Evolutionary conservation across 2,888 invertebrate species (phyloP).

Genomic region (Diplolepis rosae): DNA sequence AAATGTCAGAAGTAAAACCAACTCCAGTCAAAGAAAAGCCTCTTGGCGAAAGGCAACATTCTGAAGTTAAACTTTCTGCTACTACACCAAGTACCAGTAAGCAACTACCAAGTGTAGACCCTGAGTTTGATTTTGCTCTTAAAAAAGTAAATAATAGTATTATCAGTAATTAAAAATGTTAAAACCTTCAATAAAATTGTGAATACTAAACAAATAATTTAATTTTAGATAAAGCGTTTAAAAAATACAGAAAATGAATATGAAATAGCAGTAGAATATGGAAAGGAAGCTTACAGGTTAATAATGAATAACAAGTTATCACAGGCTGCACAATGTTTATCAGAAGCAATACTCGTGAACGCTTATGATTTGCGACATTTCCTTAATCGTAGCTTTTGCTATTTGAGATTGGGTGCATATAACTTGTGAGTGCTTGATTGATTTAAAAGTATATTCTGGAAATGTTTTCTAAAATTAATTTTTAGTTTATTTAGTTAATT

Average conservation of each 20-base stretch:
- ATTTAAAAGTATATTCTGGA: background rate
- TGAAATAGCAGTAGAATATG: slow-evolving; percentile 14
- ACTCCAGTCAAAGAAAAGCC: background rate
- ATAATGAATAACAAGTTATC: slow-evolving; percentile 33
- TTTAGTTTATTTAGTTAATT: background rate
- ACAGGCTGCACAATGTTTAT: slow-evolving; percentile 32
- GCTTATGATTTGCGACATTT: slow-evolving; percentile 44
- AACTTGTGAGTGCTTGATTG: slow-evolving; percentile 33
- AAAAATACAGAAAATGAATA: background rate
- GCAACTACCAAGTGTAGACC: background rate
- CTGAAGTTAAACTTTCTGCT: background rate
- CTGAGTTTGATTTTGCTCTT: background rate
- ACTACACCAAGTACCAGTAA: background rate
- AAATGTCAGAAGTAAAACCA: background rate
- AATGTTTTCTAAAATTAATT: background rate
- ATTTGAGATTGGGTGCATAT: slow-evolving; percentile 39
- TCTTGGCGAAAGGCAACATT: background rate
- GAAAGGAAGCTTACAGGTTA: slow-evolving; percentile 34
- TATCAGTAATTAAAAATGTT: background rate
- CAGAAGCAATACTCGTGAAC: slow-evolving; percentile 36
- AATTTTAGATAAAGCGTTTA: background rate
- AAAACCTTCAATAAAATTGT: background rate
- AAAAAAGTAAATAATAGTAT: background rate
- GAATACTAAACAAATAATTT: background rate
- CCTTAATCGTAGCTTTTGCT: slow-evolving; percentile 44